Conservation (phyloP, 1,140 invertebrate genomes). For the Anastrepha obliqua region DNA sequence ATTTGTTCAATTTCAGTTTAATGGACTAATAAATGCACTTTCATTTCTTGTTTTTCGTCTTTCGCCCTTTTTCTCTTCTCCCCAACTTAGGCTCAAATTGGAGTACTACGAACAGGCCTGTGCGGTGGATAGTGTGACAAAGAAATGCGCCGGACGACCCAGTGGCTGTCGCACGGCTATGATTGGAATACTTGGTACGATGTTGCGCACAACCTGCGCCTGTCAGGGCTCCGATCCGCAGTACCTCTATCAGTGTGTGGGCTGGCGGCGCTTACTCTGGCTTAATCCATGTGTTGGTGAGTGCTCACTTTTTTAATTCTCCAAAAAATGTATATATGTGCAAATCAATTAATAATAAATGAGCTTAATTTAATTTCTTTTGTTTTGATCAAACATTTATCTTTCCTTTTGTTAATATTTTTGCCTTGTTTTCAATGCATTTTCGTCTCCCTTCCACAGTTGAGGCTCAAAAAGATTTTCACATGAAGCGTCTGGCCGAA, state of each 20-base stretch:
- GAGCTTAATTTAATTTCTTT: neutral
- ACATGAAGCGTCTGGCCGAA: conserved; percentile 80
- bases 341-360: neutral
- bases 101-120: conserved; percentile 93
- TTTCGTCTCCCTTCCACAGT: conserved; percentile 76
- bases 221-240: conserved; percentile 89
- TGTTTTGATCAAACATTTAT: neutral
- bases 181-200: conserved; percentile 89
- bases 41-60: neutral
- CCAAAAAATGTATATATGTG: neutral
- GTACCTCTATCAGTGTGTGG: conserved; percentile 89
- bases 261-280: conserved; percentile 93
- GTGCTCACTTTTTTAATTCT: conserved; percentile 65
- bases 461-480: conserved; percentile 91
- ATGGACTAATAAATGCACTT: conserved; percentile 35
- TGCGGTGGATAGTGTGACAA: conserved; percentile 90
- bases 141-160: conserved; percentile 89
- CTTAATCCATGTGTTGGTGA: conserved; percentile 93
- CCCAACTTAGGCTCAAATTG: conserved; percentile 80
- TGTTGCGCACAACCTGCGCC: conserved; percentile 87
- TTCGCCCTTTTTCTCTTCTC: neutral
- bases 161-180: conserved; percentile 87
- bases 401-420: neutral
- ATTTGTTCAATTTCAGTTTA: neutral
- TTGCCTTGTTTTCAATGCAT: neutral